These are phyloP conservation scores for Megamerina dolium DNA, from an alignment of 2,888 invertebrate genomes.

Conservation along the genomic window DNA sequence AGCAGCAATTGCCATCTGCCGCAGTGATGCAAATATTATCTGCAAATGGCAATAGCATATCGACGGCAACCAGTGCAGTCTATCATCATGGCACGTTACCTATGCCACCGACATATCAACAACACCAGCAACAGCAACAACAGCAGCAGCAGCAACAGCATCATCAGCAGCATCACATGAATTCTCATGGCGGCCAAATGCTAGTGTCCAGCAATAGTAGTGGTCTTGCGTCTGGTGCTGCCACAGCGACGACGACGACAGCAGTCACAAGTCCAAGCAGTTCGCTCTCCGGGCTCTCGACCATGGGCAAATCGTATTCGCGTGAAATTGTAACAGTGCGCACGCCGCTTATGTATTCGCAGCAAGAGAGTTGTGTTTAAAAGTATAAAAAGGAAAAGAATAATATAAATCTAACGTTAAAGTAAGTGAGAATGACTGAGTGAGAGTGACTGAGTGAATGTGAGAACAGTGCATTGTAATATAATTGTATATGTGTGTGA, in stretches of 20 bases:
- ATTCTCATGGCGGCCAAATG: slow-evolving; percentile 34
- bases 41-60: slow-evolving; percentile 12
- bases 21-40: slow-evolving; percentile 20
- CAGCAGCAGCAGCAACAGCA: slow-evolving; percentile 29
- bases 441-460: no score
- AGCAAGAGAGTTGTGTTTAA: slow-evolving; percentile 66
- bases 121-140: slow-evolving; percentile 39
- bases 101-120: slow-evolving; percentile 42
- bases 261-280: slow-evolving; percentile 45
- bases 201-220: slow-evolving; percentile 42
- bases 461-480: no score
- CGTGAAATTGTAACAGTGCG: slow-evolving; percentile 63
- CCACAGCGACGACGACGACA: slow-evolving; percentile 27
- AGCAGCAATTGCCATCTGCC: slow-evolving; percentile 27
- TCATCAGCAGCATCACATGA: slow-evolving; percentile 12
- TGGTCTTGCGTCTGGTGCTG: slow-evolving; percentile 35
- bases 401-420: slow-evolving; percentile 11
- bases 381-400: slow-evolving; percentile 20
- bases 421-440: no score
- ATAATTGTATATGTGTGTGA: no score
- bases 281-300: slow-evolving; percentile 44
- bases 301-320: slow-evolving; percentile 46
- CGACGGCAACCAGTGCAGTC: slow-evolving; percentile 6
- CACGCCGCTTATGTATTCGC: slow-evolving; percentile 62
- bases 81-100: slow-evolving; percentile 34